Percentiles rank a stretch among this genome's conserved stretches.
Evolutionary conservation across 2,797 vertebrate species (phyloP).

Genomic region (Tapirus indicus): DNA sequence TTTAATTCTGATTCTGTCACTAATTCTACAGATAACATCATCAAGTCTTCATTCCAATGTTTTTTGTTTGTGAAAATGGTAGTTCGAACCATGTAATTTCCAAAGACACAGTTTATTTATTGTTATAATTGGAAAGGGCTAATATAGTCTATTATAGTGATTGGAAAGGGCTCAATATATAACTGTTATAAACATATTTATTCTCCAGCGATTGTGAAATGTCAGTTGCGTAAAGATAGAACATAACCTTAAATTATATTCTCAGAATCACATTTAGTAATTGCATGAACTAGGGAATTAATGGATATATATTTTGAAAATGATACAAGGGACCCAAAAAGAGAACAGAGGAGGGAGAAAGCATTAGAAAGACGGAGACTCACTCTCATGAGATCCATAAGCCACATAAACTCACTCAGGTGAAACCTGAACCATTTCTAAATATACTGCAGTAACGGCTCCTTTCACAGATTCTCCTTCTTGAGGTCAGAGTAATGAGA

Average conservation of each 20-base stretch:
- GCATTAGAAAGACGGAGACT: background rate
- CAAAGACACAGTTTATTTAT: background rate
- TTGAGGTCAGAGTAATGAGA: constrained; percentile 76
- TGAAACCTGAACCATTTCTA: constrained; percentile 55
- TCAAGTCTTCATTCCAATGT: background rate
- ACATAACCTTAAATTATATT: background rate
- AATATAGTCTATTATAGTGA: background rate
- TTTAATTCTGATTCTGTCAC: background rate
- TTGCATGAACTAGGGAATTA: background rate
- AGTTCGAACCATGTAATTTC: background rate
- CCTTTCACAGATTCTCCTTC: constrained; percentile 67
- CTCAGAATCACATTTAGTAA: background rate
- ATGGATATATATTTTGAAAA: constrained; percentile 5
- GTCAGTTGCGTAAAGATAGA: background rate
- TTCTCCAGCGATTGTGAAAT: constrained; percentile 21
- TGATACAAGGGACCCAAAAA: background rate
- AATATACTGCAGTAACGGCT: background rate
- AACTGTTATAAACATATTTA: background rate
- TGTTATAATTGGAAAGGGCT: background rate
- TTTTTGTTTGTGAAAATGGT: background rate
- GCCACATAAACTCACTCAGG: constrained; percentile 43
- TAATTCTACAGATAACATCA: background rate
- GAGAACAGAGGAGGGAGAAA: background rate
- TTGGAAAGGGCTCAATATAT: background rate
- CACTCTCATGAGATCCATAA: background rate